Percentiles rank a stretch among this genome's conserved stretches.
These are phyloP conservation scores for Sycobia sp. DNA, from an alignment of 1,140 invertebrate genomes.

Conservation along the genomic window DNA sequence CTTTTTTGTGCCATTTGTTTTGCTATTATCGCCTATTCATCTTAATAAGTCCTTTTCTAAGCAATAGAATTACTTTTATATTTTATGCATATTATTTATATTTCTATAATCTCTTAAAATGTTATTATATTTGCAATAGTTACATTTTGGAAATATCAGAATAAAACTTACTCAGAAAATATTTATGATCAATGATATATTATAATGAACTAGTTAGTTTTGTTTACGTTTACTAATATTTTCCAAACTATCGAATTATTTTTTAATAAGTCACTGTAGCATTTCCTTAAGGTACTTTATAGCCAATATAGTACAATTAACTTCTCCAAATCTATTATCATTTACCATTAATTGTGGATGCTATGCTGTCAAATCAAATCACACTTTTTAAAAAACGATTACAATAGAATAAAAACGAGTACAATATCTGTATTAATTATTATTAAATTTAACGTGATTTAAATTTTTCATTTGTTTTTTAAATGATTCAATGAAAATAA, in stretches of 20 bases:
- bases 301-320: conserved; percentile 22
- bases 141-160: too few relatives aligned
- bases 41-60: neutral
- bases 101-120: too few relatives aligned
- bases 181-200: too few relatives aligned
- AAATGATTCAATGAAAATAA: conserved; percentile 16
- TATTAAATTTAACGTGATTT: conserved; percentile 4
- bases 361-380: neutral
- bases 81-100: neutral
- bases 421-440: conserved; percentile 4
- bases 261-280: conserved; percentile 33
- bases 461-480: conserved; percentile 5
- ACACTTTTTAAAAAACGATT: conserved; percentile 6
- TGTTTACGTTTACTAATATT: too few relatives aligned
- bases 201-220: too few relatives aligned
- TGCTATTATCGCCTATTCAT: too few relatives aligned
- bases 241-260: too few relatives aligned
- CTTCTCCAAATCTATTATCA: neutral
- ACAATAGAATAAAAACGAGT: too few relatives aligned
- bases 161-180: too few relatives aligned
- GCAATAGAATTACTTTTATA: neutral
- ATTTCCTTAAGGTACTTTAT: conserved; percentile 26
- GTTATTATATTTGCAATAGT: too few relatives aligned
- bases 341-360: conserved; percentile 3
- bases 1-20: too few relatives aligned